Evolutionary conservation across 2,888 invertebrate genomes (phyloP), one percentile per base, ranked within the genome.

Genomic region (Gortyna flavago): DNA sequence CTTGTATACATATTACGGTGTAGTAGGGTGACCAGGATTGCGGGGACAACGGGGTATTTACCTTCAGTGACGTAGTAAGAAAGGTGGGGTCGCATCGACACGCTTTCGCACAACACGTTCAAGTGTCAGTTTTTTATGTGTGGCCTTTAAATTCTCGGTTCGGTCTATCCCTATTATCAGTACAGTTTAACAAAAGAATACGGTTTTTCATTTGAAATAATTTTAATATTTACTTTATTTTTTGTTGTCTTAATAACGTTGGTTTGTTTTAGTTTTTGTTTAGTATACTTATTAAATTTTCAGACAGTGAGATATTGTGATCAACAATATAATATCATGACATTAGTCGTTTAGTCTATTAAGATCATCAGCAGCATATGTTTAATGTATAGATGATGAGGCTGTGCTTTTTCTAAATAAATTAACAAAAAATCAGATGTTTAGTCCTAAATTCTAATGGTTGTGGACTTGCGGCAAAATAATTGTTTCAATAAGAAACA

Each of bases 41-140:
- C 54, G 32, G 67, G 57, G 61, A 44, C 44, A 48, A 48, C 77
- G 75, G 76, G 86, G 77, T 79, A 78, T 87, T 84, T 86, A 78
- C 84, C 74, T 66, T 64, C 38, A 78, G 69, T 72, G 81, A 80
- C 73, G 81, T 66, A 48, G 66, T 64, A 32, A 75, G 65, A 29
- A 76, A 79, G 70, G 68, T 74, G 81, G 77, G 74, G 75, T 75
- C 61, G 76, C 25, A 72, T 21, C 54, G 68, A 65, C 80, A 80
- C 80, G 74, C 65, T 54, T 65, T 48, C 32, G n/a, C 54, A 72
- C 67, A 59, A 81, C 59, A 41, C 62, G 48, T 84, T 79, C 66
- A 84, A 51, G 72, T 68, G 57, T 72, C 72, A 59, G 72, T 21
- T 81, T 77, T 83, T 68, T 81, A 72, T 44, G 29, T 57, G n/a